Evolutionary conservation across 1,140 invertebrate species (phyloP).

Genomic region (Lepidotrigona ventralis): DNA sequence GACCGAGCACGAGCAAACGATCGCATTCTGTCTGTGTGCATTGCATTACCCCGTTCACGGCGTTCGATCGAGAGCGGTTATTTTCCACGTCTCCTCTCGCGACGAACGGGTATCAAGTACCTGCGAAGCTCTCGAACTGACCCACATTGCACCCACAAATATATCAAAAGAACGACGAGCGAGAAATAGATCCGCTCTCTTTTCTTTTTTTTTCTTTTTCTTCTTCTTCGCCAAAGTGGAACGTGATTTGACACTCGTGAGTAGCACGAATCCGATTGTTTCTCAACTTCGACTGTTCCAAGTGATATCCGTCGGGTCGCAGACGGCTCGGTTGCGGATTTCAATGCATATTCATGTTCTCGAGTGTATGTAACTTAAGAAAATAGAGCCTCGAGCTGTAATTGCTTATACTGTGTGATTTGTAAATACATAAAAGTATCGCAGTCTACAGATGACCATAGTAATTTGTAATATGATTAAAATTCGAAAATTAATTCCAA

Average conservation of each 20-base stretch:
- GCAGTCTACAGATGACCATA: no score
- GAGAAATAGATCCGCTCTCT: background rate
- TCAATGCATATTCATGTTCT: no score
- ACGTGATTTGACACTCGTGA: background rate
- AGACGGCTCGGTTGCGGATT: no score
- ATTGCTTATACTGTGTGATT: no score
- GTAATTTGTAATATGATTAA: no score
- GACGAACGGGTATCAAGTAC: slow-evolving; percentile 6
- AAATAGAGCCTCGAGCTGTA: no score
- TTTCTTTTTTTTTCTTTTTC: slow-evolving; percentile 7
- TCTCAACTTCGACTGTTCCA: no score
- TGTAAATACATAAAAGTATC: no score
- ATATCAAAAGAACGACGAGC: background rate
- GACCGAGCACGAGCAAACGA: background rate
- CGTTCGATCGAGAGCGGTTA: slow-evolving; percentile 33
- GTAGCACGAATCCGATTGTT: no score
- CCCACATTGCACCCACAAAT: slow-evolving; percentile 1
- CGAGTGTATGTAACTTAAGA: no score
- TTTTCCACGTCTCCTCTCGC: slow-evolving; percentile 14
- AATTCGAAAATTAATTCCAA: no score
- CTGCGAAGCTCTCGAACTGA: slow-evolving; percentile 16
- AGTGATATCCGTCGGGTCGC: no score
- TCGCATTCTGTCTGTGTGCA: slow-evolving; percentile 32
- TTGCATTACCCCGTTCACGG: slow-evolving; percentile 28
- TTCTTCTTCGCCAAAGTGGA: background rate